Base-by-base conservation (phyloP, 2,797 vertebrate species). In the Argentina silus region DNA sequence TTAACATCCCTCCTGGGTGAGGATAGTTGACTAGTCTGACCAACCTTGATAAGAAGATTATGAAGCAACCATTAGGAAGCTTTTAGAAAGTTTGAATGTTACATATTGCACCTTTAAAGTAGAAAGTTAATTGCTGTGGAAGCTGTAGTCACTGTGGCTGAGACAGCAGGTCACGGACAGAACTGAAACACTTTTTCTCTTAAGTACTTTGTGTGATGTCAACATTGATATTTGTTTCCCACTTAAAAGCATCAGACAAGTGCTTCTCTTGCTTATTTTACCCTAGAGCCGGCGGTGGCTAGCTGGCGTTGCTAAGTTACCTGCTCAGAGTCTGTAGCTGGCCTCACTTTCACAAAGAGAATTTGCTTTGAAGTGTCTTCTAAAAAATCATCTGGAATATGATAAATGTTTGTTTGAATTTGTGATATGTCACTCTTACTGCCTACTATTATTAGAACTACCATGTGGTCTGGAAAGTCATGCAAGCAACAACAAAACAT, bases 261-360 rank as follows among this genome's bases (percentile, higher is more conserved):
- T 27, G 6, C 44, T 21, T n/a, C 11, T 12, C 21, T 59, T 23
- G 9, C 12, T 48, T n/a, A 43, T 23, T 55, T 63, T 64, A n/a
- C n/a, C n/a, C n/a, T 62, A 57, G 12, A n/a, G 23, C 57, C 56
- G 45, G 65, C 47, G 53, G 60, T 65, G 51, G 67, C 27, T 75
- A 61, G 17, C n/a, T 55, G 68, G 60, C 74, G 80, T 79, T 82
- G 81, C 75, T 74, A 77, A 78, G 81, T 70, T 75, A 79, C 74
- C 65, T 61, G 64, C 23, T 77, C 15, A n/a, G n/a, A 64, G 43
- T 65, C n/a, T 70, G 64, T 72, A 11, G 60, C 68, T 73, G 70
- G 70, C 70, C 47, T 70, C 67, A 62, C 76, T 63, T 50, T 61
- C 51, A 67, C 36, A 62, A 15, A 36, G 44, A 62, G 23, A 15